Conservation (phyloP, 2,888 invertebrate genomes). For the Noctua janthina region DNA sequence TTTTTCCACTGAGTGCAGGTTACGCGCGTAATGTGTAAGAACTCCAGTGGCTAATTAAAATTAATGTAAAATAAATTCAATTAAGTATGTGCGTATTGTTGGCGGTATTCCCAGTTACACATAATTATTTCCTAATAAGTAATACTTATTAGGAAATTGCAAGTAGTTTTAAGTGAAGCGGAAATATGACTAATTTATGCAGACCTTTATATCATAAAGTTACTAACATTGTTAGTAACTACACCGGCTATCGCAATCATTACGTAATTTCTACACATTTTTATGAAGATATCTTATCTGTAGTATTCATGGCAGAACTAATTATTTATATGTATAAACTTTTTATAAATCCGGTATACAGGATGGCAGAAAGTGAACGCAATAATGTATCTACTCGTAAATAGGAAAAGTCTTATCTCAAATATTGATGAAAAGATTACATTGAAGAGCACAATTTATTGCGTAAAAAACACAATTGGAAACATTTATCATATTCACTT, state of each 20-base stretch:
- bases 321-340: conserved; percentile 14
- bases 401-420: background rate
- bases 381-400: background rate
- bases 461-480: background rate
- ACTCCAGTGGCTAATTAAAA: conserved; percentile 49
- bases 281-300: conserved; percentile 18
- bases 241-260: conserved; percentile 4
- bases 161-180: conserved; percentile 41
- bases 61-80: conserved; percentile 58
- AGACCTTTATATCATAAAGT: conserved; percentile 48
- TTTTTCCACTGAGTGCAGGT: conserved; percentile 24
- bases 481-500: background rate
- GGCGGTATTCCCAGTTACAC: conserved; percentile 16
- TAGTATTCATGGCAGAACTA: conserved; percentile 30
- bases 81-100: conserved; percentile 26
- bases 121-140: conserved; percentile 58
- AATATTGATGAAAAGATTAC: background rate
- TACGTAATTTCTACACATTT: conserved; percentile 24
- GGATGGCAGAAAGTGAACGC: background rate
- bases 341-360: background rate
- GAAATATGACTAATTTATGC: conserved; percentile 48
- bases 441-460: background rate
- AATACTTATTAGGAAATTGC: conserved; percentile 33
- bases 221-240: conserved; percentile 30
- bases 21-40: conserved; percentile 25